Percentiles rank a stretch among this genome's conserved stretches.
These are phyloP conservation scores for Syrphus vitripennis DNA, from an alignment of 2,888 invertebrate genomes.

Conservation along the genomic window DNA sequence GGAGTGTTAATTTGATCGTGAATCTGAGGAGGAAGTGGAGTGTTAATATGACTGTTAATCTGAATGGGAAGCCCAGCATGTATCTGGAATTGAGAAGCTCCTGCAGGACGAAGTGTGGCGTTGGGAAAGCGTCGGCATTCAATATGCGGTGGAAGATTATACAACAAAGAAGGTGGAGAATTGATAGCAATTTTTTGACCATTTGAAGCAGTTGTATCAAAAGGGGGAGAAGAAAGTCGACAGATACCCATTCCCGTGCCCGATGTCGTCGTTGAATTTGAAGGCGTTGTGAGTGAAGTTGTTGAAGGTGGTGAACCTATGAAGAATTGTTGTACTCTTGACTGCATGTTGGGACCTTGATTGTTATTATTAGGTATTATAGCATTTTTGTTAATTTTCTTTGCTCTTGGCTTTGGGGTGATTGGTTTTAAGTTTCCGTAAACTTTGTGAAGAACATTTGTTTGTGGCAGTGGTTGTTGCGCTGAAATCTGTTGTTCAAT, in stretches of 20 bases:
- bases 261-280: background rate
- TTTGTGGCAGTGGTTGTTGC: background rate
- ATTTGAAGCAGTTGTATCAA: background rate
- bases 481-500: slow-evolving; percentile 11
- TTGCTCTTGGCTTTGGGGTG: background rate
- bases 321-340: slow-evolving; percentile 58
- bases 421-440: background rate
- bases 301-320: slow-evolving; percentile 11
- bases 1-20: background rate
- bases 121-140: background rate
- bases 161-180: background rate
- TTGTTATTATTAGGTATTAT: background rate
- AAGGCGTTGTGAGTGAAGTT: background rate
- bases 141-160: background rate
- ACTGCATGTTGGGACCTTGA: slow-evolving; percentile 35
- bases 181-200: background rate
- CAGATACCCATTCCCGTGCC: background rate
- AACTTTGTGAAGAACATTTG: background rate
- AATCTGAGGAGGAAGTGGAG: background rate
- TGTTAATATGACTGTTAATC: background rate
- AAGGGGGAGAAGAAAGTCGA: background rate
- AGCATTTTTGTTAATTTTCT: background rate
- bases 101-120: background rate
- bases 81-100: background rate
- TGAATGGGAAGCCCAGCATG: background rate